Percentiles rank a stretch among this genome's conserved stretches.
Conservation (phyloP, 2,888 invertebrate genomes). For the Eudasyphora cyanicolor region DNA sequence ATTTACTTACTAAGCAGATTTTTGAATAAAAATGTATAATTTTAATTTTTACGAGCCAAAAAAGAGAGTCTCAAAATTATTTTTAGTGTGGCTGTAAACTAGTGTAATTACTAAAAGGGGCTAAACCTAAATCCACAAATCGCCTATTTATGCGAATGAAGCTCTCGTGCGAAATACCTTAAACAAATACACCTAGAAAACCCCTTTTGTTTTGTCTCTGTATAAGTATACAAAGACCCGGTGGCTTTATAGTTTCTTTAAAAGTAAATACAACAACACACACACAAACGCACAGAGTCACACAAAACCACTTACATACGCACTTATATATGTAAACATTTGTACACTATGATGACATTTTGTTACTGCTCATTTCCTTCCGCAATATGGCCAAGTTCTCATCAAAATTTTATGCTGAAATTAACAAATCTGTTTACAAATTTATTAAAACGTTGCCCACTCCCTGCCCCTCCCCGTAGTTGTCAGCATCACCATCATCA, state of each 20-base stretch:
- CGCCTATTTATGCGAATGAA: background rate
- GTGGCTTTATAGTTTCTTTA: background rate
- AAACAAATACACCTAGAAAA: constrained; percentile 1
- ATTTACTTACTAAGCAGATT: too few relatives aligned
- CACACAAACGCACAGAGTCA: constrained; percentile 6
- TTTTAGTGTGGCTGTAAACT: too few relatives aligned
- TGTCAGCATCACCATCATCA: background rate
- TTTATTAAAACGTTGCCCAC: constrained; percentile 78
- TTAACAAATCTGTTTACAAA: constrained; percentile 80
- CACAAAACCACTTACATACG: constrained; percentile 15
- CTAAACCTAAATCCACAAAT: background rate
- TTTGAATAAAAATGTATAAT: too few relatives aligned
- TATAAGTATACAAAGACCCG: background rate
- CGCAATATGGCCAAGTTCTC: constrained; percentile 78
- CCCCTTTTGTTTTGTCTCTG: too few relatives aligned
- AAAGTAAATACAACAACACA: background rate
- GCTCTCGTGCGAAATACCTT: background rate
- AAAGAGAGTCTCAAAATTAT: too few relatives aligned
- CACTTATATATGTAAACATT: background rate
- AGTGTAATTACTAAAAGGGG: too few relatives aligned
- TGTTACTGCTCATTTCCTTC: constrained; percentile 16
- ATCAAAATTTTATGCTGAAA: constrained; percentile 80
- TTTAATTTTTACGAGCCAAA: too few relatives aligned
- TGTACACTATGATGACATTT: constrained; percentile 46
- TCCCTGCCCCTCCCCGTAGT: background rate